phyloP scores from a whole-genome alignment of 2,113 vertebrate species.

The Trichomycterus rosablanca region DNA sequence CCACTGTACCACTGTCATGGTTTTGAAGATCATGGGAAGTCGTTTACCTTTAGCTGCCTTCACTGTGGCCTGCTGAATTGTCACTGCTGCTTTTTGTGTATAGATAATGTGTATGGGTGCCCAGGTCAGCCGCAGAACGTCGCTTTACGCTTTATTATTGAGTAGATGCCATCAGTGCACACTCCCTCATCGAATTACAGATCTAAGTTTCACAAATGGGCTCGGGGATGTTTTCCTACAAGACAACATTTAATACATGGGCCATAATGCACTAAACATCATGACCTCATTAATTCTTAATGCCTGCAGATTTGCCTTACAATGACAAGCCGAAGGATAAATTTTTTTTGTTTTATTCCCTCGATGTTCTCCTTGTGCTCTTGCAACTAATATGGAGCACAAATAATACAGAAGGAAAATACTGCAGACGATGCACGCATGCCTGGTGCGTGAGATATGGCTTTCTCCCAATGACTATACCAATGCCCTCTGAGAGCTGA shows the following conservation, averaged over 20 bases:
- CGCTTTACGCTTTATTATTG: background rate
- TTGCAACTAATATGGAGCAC: background rate
- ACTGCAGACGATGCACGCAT: background rate
- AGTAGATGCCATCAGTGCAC: background rate
- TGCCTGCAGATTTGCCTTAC: slow-evolving; percentile 13
- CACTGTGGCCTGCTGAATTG: background rate
- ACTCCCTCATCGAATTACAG: background rate
- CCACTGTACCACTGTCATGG: too few relatives aligned
- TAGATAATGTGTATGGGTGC: background rate
- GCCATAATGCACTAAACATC: slow-evolving; percentile 1
- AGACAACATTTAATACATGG: slow-evolving; percentile 4
- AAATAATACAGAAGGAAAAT: background rate
- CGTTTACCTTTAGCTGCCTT: slow-evolving; percentile 9
- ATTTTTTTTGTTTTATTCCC: slow-evolving; percentile 12
- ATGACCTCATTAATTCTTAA: slow-evolving; percentile 30
- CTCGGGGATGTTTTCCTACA: background rate
- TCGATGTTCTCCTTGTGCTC: background rate
- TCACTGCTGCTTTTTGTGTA: background rate
- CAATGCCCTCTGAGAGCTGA: slow-evolving; percentile 6
- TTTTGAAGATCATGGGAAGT: too few relatives aligned
- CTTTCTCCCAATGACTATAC: background rate
- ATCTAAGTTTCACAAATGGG: background rate
- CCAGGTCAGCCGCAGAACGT: background rate
- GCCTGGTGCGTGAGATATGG: background rate
- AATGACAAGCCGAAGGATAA: slow-evolving; percentile 2